phyloP scores from a whole-genome alignment of 2,113 vertebrate genomes.

The Tachysurus fulvidraco region DNA sequence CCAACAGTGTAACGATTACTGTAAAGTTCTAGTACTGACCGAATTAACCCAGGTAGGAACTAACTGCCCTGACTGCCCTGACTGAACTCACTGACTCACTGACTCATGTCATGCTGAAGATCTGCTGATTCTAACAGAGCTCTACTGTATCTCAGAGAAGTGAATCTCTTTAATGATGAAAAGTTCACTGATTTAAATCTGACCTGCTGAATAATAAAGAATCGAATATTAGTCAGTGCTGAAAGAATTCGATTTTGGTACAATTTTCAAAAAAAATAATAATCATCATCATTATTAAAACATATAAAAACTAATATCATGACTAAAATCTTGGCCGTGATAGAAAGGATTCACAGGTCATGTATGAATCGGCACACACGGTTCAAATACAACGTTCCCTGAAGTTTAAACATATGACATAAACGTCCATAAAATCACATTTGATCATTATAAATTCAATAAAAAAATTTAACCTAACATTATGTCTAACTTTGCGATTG shows the following conservation, averaged over 20 bases:
- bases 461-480: neutral
- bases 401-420: neutral
- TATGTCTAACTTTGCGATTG: neutral
- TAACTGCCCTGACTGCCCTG: neutral
- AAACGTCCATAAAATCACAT: neutral
- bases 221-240: neutral
- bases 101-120: neutral
- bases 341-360: neutral
- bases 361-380: neutral
- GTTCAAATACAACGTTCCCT: neutral
- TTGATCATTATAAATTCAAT: neutral
- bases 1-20: too few species aligned
- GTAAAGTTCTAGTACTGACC: neutral
- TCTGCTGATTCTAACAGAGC: neutral
- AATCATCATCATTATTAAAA: neutral
- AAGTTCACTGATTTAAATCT: neutral
- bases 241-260: neutral
- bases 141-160: neutral
- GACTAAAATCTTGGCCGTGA: neutral
- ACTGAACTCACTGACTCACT: neutral
- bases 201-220: neutral
- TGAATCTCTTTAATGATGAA: neutral
- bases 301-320: neutral
- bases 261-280: neutral
- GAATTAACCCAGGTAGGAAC: neutral